Conservation (phyloP, 30 jellyfish, hydroid and myxozoan species). For the Sanderia malayensis region DNA sequence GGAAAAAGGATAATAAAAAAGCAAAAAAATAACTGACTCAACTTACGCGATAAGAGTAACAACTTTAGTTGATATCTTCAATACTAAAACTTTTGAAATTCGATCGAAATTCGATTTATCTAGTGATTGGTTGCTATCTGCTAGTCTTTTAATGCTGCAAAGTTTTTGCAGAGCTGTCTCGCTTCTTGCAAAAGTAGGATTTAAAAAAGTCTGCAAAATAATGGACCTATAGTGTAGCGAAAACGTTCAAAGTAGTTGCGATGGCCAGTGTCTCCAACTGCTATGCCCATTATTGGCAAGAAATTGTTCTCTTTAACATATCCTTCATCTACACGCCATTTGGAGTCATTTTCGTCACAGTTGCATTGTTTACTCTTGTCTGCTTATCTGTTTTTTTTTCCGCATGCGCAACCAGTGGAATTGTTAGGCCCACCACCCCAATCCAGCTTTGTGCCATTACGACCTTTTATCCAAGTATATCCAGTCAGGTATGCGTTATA, state of each 20-base stretch:
- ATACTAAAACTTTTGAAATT: too few relatives aligned
- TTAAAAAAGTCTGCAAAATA: not conserved
- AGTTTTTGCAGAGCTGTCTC: too few relatives aligned
- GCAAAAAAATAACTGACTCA: too few relatives aligned
- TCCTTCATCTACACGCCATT: constrained; percentile 25
- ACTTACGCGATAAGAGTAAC: too few relatives aligned
- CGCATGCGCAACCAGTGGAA: constrained; percentile 26
- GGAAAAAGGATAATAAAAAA: too few relatives aligned
- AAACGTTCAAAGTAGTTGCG: not conserved
- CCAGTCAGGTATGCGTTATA: not conserved
- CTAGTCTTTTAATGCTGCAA: too few relatives aligned
- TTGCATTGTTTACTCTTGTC: not conserved
- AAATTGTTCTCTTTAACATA: not conserved
- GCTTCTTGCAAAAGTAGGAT: too few relatives aligned
- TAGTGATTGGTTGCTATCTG: too few relatives aligned
- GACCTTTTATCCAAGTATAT: not conserved
- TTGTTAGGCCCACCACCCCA: constrained; percentile 32
- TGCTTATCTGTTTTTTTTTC: not conserved
- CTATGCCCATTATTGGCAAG: constrained; percentile 10
- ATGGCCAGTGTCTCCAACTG: constrained; percentile 37
- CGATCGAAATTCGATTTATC: too few relatives aligned
- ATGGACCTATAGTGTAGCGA: constrained; percentile 6
- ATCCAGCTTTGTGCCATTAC: not conserved
- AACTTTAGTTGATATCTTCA: too few relatives aligned
- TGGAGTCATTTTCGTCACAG: constrained; percentile 15